Evolutionary conservation across 1,140 invertebrate species (phyloP).

Genomic region (Lutraria rhynchaena): DNA sequence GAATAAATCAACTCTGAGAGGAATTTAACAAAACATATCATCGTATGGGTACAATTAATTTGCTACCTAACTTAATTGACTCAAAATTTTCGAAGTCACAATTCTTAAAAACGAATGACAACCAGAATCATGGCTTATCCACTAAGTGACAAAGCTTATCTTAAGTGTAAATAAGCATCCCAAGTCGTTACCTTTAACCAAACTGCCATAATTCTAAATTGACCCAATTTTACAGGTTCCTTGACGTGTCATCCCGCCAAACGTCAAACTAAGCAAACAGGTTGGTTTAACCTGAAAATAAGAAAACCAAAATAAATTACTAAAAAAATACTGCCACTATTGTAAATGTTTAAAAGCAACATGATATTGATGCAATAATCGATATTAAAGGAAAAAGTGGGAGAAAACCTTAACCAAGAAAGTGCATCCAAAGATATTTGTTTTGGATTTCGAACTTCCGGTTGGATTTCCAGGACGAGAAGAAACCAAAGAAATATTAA

Average conservation of each 20-base stretch:
- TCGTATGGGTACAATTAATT: neutral
- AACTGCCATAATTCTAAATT: slow-evolving; percentile 15
- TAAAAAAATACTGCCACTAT: too few relatives aligned
- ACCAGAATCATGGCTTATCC: neutral
- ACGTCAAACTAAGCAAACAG: slow-evolving; percentile 37
- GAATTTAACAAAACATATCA: neutral
- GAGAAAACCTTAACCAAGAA: too few relatives aligned
- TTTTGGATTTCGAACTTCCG: too few relatives aligned
- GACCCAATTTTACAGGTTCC: neutral
- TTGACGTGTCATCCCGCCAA: slow-evolving; percentile 49
- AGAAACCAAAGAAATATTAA: too few relatives aligned
- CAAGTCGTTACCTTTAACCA: slow-evolving; percentile 33
- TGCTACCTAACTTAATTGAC: neutral
- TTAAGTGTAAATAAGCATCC: neutral
- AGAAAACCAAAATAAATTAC: too few relatives aligned
- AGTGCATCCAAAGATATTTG: too few relatives aligned
- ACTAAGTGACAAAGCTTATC: neutral
- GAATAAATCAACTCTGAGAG: neutral
- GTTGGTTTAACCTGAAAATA: too few relatives aligned
- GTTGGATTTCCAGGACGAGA: too few relatives aligned
- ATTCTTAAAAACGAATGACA: neutral
- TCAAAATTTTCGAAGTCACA: neutral
- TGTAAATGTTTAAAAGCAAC: too few relatives aligned
- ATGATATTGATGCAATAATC: too few relatives aligned
- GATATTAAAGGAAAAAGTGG: too few relatives aligned